A percentile compares a stretch with the other conserved stretches of the same genome.
phyloP scores from a whole-genome alignment of 2,113 vertebrate species.

The Varanus salvator region DNA sequence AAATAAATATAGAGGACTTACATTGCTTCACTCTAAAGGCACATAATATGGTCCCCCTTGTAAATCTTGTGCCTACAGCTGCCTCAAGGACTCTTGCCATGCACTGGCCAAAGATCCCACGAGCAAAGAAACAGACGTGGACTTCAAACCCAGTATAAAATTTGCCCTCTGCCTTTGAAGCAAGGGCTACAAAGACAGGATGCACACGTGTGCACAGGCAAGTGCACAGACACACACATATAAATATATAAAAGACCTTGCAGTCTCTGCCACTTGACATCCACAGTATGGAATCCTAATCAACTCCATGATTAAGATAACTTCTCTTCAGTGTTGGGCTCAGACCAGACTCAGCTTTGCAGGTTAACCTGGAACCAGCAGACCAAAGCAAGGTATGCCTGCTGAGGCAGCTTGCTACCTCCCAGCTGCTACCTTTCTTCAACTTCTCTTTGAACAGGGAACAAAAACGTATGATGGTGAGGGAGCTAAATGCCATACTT shows the following conservation, averaged over 20 bases:
- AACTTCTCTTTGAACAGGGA: conserved; percentile 23
- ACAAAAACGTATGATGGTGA: background rate
- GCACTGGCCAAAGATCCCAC: conserved; percentile 29
- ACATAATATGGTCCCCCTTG: background rate
- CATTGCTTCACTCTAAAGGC: conserved; percentile 20
- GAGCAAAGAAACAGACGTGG: background rate
- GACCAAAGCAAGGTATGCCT: background rate
- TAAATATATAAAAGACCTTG: too few relatives aligned
- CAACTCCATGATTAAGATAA: background rate
- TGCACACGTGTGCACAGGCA: background rate
- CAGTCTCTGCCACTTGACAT: background rate
- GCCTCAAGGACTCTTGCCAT: background rate
- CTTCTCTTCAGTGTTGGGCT: background rate
- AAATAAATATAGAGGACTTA: background rate
- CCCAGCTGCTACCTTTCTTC: conserved; percentile 20
- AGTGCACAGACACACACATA: background rate
- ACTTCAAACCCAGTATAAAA: conserved; percentile 47
- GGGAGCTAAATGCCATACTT: conserved; percentile 7
- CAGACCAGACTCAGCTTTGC: background rate
- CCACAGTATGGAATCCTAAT: background rate
- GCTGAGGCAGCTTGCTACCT: background rate
- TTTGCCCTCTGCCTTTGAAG: conserved; percentile 18
- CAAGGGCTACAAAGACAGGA: background rate
- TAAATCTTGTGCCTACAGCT: background rate
- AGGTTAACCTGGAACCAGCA: background rate